A percentile compares a stretch with the other conserved stretches of the same genome.
These are phyloP conservation scores for Hylyphantes graminicola DNA, from an alignment of 1,140 invertebrate species.

Conservation along the genomic window DNA sequence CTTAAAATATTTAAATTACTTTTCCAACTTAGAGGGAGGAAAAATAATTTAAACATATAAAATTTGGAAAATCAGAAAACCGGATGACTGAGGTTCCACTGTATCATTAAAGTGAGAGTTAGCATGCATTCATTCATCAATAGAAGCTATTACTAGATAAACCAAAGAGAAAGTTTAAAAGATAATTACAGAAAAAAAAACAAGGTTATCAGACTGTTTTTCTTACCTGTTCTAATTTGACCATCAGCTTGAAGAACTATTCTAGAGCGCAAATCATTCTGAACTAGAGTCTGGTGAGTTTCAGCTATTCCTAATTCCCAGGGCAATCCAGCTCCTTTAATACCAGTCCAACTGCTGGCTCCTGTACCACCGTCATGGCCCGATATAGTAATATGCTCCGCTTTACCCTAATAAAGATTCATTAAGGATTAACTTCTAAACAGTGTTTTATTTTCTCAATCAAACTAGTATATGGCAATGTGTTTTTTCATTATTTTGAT, in stretches of 20 bases:
- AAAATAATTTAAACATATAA: not conserved
- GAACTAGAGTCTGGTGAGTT: conserved; percentile 93
- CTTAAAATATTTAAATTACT: not conserved
- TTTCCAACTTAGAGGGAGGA: not conserved
- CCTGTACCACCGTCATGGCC: conserved; percentile 99
- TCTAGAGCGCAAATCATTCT: conserved; percentile 95
- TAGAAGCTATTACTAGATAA: no score
- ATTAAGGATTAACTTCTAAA: not conserved
- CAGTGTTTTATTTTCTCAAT: no score
- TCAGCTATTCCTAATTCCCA: conserved; percentile 98
- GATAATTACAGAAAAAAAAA: no score
- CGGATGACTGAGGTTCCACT: not conserved
- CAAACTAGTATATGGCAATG: no score
- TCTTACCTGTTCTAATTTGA: conserved; percentile 82
- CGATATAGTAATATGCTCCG: conserved; percentile 97
- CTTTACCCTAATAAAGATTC: conserved; percentile 81
- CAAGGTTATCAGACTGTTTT: no score
- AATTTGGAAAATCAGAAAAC: not conserved
- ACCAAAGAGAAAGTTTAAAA: no score
- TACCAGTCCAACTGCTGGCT: conserved; percentile 95
- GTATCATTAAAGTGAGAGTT: no score
- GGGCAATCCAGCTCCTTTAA: conserved; percentile 93
- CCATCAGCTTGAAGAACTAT: conserved; percentile 96
- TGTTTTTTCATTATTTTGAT: not conserved
- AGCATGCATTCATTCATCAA: no score